Percentiles rank a stretch among this genome's conserved stretches.
phyloP scores from a whole-genome alignment of 2,888 invertebrate species.

The Apamea monoglypha region DNA sequence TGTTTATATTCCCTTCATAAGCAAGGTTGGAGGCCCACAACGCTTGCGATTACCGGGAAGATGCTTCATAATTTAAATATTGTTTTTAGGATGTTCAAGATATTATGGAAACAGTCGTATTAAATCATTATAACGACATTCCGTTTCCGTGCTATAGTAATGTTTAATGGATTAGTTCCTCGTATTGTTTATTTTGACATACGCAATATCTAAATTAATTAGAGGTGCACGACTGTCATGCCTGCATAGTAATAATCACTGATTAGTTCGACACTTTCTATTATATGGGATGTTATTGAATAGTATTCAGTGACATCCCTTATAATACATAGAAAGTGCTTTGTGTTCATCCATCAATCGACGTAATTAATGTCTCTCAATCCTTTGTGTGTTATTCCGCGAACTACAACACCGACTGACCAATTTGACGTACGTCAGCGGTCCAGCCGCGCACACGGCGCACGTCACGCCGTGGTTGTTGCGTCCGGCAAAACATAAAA shows the following conservation, averaged over 20 bases:
- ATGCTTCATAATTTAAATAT: slow-evolving; percentile 38
- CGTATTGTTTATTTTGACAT: not conserved
- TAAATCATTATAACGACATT: not conserved
- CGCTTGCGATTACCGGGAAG: slow-evolving; percentile 25
- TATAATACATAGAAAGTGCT: not conserved
- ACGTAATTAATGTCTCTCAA: not conserved
- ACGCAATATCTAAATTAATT: not conserved
- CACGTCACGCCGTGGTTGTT: not conserved
- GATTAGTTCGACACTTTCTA: not conserved
- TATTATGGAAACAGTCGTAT: not conserved
- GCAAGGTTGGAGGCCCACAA: slow-evolving; percentile 8
- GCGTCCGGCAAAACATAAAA: not conserved
- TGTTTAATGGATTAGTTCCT: not conserved
- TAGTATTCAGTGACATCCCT: not conserved
- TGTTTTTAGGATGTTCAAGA: slow-evolving; percentile 15
- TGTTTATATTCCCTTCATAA: slow-evolving; percentile 45
- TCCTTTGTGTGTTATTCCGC: not conserved
- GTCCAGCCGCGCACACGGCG: not conserved
- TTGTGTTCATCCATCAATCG: not conserved
- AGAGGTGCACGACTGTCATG: not conserved
- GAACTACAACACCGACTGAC: not conserved
- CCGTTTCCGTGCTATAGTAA: too few relatives aligned
- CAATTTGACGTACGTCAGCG: not conserved
- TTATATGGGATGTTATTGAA: not conserved
- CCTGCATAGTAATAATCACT: not conserved